Evolutionary conservation across 35 echinoderm and acorn worm genomes (phyloP).

Genomic region (Acanthaster planci): DNA sequence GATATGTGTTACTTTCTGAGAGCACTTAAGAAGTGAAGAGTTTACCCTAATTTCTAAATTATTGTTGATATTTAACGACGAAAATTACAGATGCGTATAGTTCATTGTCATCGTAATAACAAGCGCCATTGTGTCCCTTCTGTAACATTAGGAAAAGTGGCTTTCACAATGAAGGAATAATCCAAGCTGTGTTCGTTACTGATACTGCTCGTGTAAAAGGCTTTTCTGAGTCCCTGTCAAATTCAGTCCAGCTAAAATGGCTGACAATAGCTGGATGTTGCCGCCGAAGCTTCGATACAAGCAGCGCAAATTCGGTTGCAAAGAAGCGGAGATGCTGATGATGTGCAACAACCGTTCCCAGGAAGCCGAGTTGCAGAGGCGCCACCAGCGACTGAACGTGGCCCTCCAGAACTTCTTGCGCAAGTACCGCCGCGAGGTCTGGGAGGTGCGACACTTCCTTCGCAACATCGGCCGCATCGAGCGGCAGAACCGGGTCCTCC

Average conservation of each 20-base stretch:
- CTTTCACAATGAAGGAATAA: too few relatives aligned
- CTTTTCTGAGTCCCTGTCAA: too few relatives aligned
- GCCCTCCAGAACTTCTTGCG: constrained; percentile 1
- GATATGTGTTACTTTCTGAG: too few relatives aligned
- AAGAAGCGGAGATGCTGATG: constrained; percentile 18
- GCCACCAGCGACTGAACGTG: neutral
- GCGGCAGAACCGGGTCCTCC: constrained; percentile 5
- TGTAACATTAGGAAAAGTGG: too few relatives aligned
- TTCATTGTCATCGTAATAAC: too few relatives aligned
- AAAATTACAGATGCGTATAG: too few relatives aligned
- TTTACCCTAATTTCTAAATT: too few relatives aligned
- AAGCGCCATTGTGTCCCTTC: too few relatives aligned
- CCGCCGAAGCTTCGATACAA: constrained; percentile 19
- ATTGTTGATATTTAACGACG: too few relatives aligned
- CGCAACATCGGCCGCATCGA: constrained; percentile 14
- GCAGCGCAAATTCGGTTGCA: constrained; percentile 3
- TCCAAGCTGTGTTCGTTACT: too few relatives aligned
- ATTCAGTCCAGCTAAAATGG: neutral
- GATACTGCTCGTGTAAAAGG: too few relatives aligned
- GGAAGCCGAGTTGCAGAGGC: constrained; percentile 1
- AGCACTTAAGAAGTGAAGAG: too few relatives aligned
- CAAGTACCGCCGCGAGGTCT: constrained; percentile 18
- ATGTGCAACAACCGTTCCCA: constrained; percentile 21
- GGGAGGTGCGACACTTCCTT: constrained; percentile 19
- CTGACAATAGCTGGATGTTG: constrained; percentile 16